These are phyloP conservation scores for Galleria mellonella DNA, from an alignment of 1,140 invertebrate species.

Conservation along the genomic window DNA sequence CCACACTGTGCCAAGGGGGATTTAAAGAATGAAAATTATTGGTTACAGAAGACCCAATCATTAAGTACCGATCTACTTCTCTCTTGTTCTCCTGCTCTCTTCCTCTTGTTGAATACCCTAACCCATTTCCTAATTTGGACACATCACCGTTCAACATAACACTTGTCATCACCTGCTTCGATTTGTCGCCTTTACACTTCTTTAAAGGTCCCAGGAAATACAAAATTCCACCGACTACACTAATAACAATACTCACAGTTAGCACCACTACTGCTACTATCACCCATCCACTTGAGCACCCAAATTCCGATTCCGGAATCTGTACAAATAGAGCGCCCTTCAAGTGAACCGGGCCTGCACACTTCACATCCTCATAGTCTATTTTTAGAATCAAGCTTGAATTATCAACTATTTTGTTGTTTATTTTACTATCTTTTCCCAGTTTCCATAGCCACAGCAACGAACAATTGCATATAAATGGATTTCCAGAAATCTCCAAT, in stretches of 20 bases:
- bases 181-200: slow-evolving; percentile 71
- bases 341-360: slow-evolving; percentile 73
- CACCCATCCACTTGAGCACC: slow-evolving; percentile 77
- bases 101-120: slow-evolving; percentile 62
- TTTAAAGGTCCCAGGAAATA: slow-evolving; percentile 75
- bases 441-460: slow-evolving; percentile 90
- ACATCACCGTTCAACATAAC: slow-evolving; percentile 69
- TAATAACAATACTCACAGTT: slow-evolving; percentile 74
- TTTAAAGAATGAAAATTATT: slow-evolving; percentile 75
- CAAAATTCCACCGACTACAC: slow-evolving; percentile 72
- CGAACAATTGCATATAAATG: slow-evolving; percentile 90
- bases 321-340: slow-evolving; percentile 66
- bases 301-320: slow-evolving; percentile 76
- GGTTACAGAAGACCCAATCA: slow-evolving; percentile 74
- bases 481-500: slow-evolving; percentile 86
- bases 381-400: slow-evolving; percentile 58
- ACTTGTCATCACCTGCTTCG: slow-evolving; percentile 70
- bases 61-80: slow-evolving; percentile 74
- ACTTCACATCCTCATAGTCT: slow-evolving; percentile 73
- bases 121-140: slow-evolving; percentile 68
- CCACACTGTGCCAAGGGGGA: slow-evolving; percentile 74
- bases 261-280: slow-evolving; percentile 73
- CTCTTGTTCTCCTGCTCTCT: slow-evolving; percentile 68
- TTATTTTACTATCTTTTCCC: slow-evolving; percentile 72
- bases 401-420: slow-evolving; percentile 44